These are phyloP conservation scores for Oophaga sylvatica DNA, from an alignment of 2,797 vertebrate genomes.

Conservation along the genomic window DNA sequence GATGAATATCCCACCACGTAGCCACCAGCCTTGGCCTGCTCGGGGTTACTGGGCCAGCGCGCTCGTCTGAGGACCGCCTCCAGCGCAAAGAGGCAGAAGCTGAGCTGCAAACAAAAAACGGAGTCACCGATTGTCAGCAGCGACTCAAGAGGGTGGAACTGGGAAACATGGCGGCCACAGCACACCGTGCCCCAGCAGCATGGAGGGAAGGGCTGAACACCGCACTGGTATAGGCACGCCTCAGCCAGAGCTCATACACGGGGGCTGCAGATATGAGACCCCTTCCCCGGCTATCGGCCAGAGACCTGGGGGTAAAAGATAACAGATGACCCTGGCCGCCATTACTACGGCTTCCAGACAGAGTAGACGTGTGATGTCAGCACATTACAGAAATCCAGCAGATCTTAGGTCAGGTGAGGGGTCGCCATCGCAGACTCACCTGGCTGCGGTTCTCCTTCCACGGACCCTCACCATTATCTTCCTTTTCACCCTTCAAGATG, in stretches of 20 bases:
- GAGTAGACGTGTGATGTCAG: no score
- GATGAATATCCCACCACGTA: constrained; percentile 84
- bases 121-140: background rate
- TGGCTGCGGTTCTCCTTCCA: background rate
- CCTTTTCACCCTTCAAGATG: background rate
- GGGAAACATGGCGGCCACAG: constrained; percentile 9
- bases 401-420: background rate
- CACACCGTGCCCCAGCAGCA: no score
- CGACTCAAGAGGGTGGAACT: background rate
- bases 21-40: constrained; percentile 90
- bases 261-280: no score
- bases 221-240: no score
- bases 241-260: no score
- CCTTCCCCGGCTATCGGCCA: no score
- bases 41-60: constrained; percentile 85
- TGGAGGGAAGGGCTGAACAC: no score
- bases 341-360: no score
- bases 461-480: background rate
- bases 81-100: constrained; percentile 88
- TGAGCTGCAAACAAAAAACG: constrained; percentile 75
- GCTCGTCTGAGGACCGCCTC: constrained; percentile 89
- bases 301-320: no score
- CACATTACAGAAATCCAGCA: no score
- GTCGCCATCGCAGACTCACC: constrained; percentile 12
- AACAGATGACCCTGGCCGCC: no score